phyloP scores from a whole-genome alignment of 2,797 vertebrate species.

The Coccyzus lansbergi region DNA sequence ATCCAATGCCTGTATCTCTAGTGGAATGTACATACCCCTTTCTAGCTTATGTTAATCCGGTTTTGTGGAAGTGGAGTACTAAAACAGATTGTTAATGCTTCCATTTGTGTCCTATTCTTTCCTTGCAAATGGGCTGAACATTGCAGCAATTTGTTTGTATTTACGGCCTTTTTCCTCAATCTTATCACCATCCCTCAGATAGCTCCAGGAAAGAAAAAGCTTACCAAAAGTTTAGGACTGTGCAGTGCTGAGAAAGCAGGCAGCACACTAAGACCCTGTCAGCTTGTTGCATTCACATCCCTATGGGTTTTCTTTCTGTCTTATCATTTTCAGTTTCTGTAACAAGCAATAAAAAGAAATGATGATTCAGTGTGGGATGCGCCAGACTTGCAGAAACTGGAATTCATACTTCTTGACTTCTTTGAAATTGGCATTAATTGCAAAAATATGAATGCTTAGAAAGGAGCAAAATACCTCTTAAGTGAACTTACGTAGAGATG shows the following conservation, averaged over 20 bases:
- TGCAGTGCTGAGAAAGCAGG: slow-evolving; percentile 38
- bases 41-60: slow-evolving; percentile 60
- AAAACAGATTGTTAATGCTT: slow-evolving; percentile 59
- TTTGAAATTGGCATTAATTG: neutral
- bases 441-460: slow-evolving; percentile 14
- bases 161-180: slow-evolving; percentile 46
- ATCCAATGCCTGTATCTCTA: neutral
- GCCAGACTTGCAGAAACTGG: neutral
- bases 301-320: slow-evolving; percentile 21
- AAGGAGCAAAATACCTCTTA: slow-evolving; percentile 1
- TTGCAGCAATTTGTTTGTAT: slow-evolving; percentile 60
- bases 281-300: slow-evolving; percentile 66
- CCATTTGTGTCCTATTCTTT: slow-evolving; percentile 58
- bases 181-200: slow-evolving; percentile 63
- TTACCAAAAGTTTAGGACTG: slow-evolving; percentile 56
- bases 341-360: slow-evolving; percentile 37
- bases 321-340: slow-evolving; percentile 30
- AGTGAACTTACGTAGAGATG: neutral
- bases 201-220: slow-evolving; percentile 28
- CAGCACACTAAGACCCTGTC: slow-evolving; percentile 4
- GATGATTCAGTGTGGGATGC: slow-evolving; percentile 16
- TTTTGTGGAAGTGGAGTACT: slow-evolving; percentile 61
- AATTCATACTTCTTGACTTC: slow-evolving; percentile 17
- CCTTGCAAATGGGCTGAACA: slow-evolving; percentile 13
- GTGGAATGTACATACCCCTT: slow-evolving; percentile 13